phyloP scores from a whole-genome alignment of 2,113 vertebrate genomes.

The Psettodes erumei region DNA sequence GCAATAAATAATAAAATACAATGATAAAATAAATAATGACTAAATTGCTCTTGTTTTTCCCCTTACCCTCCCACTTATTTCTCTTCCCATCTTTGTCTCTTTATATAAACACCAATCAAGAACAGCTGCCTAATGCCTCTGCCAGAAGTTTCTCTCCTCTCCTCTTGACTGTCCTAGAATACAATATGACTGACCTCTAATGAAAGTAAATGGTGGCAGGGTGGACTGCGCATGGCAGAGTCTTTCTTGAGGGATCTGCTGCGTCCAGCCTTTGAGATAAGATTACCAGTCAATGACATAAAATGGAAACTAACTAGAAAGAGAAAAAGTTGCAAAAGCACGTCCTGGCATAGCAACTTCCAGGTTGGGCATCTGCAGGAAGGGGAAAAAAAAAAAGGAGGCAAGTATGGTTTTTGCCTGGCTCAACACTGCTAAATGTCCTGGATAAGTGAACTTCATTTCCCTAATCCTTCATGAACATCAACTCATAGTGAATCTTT shows the following conservation, averaged over 20 bases:
- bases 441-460: neutral
- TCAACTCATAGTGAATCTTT: neutral
- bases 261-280: neutral
- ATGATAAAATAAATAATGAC: constrained; percentile 21
- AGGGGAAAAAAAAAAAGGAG: too few relatives aligned
- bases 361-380: neutral
- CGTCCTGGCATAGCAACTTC: neutral
- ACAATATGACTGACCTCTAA: neutral
- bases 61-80: constrained; percentile 8
- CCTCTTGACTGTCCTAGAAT: neutral
- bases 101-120: neutral
- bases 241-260: neutral
- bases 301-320: neutral
- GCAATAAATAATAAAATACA: too few relatives aligned
- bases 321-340: neutral
- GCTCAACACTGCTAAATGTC: neutral
- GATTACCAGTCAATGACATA: neutral
- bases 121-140: constrained; percentile 10
- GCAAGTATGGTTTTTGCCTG: neutral
- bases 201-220: neutral
- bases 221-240: neutral
- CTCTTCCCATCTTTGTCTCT: neutral
- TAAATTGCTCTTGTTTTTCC: constrained; percentile 22
- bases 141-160: neutral
- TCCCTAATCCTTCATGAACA: neutral